These are phyloP conservation scores for Xiphophorus couchianus DNA, from an alignment of 2,113 vertebrate genomes.

Conservation along the genomic window DNA sequence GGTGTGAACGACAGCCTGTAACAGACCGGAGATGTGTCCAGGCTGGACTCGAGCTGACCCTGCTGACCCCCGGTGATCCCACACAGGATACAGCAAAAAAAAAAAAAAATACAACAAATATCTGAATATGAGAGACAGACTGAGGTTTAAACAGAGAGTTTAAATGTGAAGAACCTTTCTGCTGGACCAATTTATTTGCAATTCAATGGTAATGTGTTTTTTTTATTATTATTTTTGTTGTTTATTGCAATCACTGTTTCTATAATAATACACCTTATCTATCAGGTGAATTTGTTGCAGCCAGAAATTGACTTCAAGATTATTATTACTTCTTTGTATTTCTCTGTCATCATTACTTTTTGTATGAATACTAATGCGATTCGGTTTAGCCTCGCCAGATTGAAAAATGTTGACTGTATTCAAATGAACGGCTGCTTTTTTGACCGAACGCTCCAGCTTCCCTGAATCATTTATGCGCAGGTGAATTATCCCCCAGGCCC, in stretches of 20 bases:
- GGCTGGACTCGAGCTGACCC: no score
- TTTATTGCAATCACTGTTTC: slow-evolving; percentile 3
- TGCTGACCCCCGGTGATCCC: no score
- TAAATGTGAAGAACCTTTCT: slow-evolving; percentile 25
- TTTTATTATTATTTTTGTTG: slow-evolving; percentile 3
- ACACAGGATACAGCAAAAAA: not conserved
- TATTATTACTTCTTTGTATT: slow-evolving; percentile 14
- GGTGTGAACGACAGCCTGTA: no score
- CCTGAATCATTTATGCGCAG: slow-evolving; percentile 4
- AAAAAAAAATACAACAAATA: not conserved
- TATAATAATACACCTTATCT: slow-evolving; percentile 17
- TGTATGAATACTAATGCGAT: slow-evolving; percentile 25
- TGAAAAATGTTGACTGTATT: slow-evolving; percentile 10
- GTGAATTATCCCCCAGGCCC: not conserved
- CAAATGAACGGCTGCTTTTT: slow-evolving; percentile 8
- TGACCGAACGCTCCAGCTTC: slow-evolving; percentile 4
- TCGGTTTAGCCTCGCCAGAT: slow-evolving; percentile 4
- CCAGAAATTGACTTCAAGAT: slow-evolving; percentile 1
- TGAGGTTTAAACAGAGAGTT: slow-evolving; percentile 29
- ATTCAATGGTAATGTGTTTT: slow-evolving; percentile 3
- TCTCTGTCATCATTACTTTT: slow-evolving; percentile 22
- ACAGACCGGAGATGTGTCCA: no score
- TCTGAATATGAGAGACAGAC: no score
- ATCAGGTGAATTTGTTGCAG: slow-evolving; percentile 19
- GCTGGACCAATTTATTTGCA: not conserved